Conservation (phyloP, 2,797 vertebrate genomes). For the Eleutherodactylus coqui region DNA sequence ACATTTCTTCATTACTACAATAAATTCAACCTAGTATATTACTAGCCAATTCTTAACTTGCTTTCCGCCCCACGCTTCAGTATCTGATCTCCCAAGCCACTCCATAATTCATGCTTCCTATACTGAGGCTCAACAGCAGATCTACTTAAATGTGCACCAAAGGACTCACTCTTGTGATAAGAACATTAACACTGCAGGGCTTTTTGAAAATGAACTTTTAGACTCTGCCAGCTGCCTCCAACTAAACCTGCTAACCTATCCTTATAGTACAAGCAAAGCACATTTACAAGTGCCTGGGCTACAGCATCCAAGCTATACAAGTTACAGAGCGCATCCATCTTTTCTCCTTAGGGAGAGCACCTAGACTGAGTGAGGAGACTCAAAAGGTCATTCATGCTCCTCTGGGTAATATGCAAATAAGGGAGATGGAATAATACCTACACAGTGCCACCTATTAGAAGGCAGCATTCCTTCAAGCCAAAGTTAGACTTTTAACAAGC, state of each 20-base stretch:
- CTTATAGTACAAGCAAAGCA: background rate
- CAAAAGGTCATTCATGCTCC: too few relatives aligned
- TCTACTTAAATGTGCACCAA: constrained; percentile 20
- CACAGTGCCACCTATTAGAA: too few relatives aligned
- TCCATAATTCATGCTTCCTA: constrained; percentile 52
- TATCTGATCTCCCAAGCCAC: constrained; percentile 30
- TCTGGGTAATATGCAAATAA: too few relatives aligned
- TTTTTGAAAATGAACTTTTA: constrained; percentile 14
- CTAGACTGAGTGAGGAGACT: too few relatives aligned
- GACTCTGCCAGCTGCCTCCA: constrained; percentile 16
- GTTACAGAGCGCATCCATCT: too few relatives aligned
- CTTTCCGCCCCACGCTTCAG: background rate
- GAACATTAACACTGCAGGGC: constrained; percentile 16
- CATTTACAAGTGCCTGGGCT: background rate
- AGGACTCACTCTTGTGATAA: constrained; percentile 25
- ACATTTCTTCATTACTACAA: background rate
- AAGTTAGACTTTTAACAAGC: too few relatives aligned
- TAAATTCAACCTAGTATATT: too few relatives aligned
- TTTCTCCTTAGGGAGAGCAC: too few relatives aligned
- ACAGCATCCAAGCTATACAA: background rate
- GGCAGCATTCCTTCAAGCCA: too few relatives aligned
- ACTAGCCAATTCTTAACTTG: background rate
- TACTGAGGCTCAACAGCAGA: constrained; percentile 27
- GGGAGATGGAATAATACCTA: too few relatives aligned
- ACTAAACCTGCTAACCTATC: background rate